Evolutionary conservation across 2,113 vertebrate species (phyloP).

Genomic region (Prunella fulvescens): DNA sequence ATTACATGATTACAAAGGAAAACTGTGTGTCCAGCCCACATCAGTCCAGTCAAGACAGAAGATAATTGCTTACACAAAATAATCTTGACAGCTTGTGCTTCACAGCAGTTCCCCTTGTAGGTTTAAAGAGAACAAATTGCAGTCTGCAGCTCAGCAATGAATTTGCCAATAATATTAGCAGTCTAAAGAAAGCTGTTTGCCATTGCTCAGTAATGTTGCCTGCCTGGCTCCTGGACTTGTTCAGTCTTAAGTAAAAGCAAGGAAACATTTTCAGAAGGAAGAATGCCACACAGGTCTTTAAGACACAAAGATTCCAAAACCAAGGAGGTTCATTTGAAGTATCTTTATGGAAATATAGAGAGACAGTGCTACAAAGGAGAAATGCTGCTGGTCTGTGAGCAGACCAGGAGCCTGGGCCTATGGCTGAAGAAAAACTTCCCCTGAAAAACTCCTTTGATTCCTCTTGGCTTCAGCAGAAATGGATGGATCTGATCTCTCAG

Average conservation of each 20-base stretch:
- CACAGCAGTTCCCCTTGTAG: neutral
- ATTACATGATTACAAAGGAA: neutral
- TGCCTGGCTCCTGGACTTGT: neutral
- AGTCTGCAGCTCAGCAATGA: neutral
- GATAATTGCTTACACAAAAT: neutral
- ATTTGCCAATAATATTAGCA: neutral
- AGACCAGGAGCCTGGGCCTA: neutral
- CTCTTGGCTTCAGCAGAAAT: neutral
- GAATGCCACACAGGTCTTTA: fast-evolving
- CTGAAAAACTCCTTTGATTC: neutral
- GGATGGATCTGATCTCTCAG: neutral
- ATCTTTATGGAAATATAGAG: neutral
- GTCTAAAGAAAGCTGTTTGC: neutral
- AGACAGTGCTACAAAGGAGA: neutral
- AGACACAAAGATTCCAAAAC: neutral
- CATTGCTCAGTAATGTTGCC: neutral
- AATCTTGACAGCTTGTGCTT: neutral
- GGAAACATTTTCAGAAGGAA: neutral
- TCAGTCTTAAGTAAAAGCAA: neutral
- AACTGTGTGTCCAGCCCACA: neutral
- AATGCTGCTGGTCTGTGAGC: neutral
- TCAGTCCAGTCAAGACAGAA: neutral
- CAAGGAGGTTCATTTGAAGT: neutral
- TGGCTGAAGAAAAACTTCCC: neutral
- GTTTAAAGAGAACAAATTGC: neutral